Percentiles rank a stretch among this genome's conserved stretches.
These are phyloP conservation scores for Eupeodes luniger DNA, from an alignment of 2,888 invertebrate genomes.

Conservation along the genomic window DNA sequence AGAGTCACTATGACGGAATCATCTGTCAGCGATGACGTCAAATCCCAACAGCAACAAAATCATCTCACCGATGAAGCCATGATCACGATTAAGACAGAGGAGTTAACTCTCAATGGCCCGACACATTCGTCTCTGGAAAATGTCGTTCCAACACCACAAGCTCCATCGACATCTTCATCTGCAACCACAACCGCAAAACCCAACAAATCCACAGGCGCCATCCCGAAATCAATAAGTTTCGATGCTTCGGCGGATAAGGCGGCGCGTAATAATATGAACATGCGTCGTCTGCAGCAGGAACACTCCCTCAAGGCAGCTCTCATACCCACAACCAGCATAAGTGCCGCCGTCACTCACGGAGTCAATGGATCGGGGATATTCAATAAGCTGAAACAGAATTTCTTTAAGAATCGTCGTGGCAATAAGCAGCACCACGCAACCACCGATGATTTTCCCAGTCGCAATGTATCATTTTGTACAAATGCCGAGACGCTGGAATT, in stretches of 20 bases:
- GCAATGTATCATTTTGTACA: constrained; percentile 82
- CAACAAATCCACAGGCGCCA: constrained; percentile 90
- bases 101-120: constrained; percentile 79
- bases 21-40: constrained; percentile 76
- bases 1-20: constrained; percentile 77
- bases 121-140: constrained; percentile 37
- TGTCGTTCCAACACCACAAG: constrained; percentile 14
- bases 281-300: constrained; percentile 84
- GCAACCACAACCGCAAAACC: constrained; percentile 81
- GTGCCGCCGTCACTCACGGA: constrained; percentile 41
- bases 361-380: constrained; percentile 88
- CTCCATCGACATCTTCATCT: constrained; percentile 17
- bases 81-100: constrained; percentile 81
- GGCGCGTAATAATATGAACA: constrained; percentile 83
- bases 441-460: constrained; percentile 77
- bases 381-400: constrained; percentile 89
- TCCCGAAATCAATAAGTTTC: constrained; percentile 96
- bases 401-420: constrained; percentile 88
- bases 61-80: constrained; percentile 78
- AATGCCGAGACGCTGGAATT: constrained; percentile 78
- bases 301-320: constrained; percentile 77
- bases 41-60: constrained; percentile 71
- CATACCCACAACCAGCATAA: constrained; percentile 22
- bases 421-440: constrained; percentile 82
- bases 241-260: constrained; percentile 94